These are phyloP conservation scores for Columba livia DNA, from an alignment of 2,113 vertebrate genomes.

Conservation along the genomic window DNA sequence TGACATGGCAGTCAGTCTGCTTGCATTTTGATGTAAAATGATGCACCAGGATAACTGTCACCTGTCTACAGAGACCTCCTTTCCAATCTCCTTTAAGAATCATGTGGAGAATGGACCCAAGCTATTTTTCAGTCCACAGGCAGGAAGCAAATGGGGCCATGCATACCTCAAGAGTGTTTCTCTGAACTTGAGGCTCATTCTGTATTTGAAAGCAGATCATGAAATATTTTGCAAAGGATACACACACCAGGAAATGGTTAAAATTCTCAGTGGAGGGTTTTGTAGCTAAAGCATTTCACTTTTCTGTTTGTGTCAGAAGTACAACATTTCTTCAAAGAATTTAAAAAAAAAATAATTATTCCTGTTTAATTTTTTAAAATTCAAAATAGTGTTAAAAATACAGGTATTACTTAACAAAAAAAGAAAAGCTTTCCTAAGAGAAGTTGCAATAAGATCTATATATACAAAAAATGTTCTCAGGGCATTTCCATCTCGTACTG, in stretches of 20 bases:
- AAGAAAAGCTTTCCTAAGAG: background rate
- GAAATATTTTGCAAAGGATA: background rate
- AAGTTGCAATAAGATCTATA: background rate
- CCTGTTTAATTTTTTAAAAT: background rate
- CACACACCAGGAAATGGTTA: background rate
- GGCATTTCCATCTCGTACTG: background rate
- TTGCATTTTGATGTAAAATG: background rate
- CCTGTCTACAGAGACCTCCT: background rate
- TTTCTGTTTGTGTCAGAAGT: background rate
- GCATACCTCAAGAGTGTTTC: background rate
- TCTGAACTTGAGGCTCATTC: background rate
- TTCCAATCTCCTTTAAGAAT: background rate
- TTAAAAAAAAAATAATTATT: background rate
- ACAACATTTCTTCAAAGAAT: background rate
- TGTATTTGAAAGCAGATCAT: background rate
- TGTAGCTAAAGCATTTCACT: background rate
- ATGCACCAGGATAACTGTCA: background rate
- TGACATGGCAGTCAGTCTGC: background rate
- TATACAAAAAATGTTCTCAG: background rate
- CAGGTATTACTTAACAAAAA: background rate
- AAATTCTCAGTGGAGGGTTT: background rate
- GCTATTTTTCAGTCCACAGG: background rate
- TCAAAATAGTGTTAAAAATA: background rate
- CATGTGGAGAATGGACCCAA: background rate
- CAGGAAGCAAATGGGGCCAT: background rate